Percentiles rank a stretch among this genome's conserved stretches.
Evolutionary conservation across 2,888 invertebrate genomes (phyloP).

Genomic region (Agrotis puta): DNA sequence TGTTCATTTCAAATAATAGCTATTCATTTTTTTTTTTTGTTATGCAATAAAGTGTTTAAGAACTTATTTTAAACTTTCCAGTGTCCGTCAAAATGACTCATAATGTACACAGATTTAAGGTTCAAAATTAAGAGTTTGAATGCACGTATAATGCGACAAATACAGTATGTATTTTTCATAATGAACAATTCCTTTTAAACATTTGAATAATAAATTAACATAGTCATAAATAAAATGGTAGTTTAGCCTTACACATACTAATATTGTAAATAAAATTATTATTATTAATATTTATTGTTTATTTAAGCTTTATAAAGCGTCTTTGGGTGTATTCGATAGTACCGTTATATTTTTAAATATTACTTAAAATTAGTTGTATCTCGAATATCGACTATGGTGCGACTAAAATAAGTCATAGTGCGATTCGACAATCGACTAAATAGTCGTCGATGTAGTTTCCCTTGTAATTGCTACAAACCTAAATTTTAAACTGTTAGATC

Average conservation of each 20-base stretch:
- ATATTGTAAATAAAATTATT: constrained; percentile 53
- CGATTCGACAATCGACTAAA: constrained; percentile 39
- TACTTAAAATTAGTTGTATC: constrained; percentile 31
- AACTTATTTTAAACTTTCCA: not conserved
- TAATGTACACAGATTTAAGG: not conserved
- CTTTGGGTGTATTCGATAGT: constrained; percentile 74
- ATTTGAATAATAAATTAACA: constrained; percentile 42
- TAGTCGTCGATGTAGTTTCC: constrained; percentile 17
- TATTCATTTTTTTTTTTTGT: not conserved
- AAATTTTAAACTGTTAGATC: not conserved
- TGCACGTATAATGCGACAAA: constrained; percentile 38
- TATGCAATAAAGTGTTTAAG: constrained; percentile 1
- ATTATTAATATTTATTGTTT: constrained; percentile 58
- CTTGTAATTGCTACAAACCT: not conserved
- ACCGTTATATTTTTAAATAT: constrained; percentile 38
- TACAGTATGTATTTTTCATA: constrained; percentile 6
- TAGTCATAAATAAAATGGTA: constrained; percentile 28
- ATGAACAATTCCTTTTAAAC: constrained; percentile 29
- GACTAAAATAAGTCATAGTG: constrained; percentile 15
- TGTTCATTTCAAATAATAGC: not conserved
- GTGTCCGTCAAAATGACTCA: constrained; percentile 4
- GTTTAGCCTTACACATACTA: constrained; percentile 24
- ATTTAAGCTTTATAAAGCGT: constrained; percentile 74
- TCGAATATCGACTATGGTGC: constrained; percentile 39
- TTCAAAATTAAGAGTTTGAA: constrained; percentile 12